Evolutionary conservation across 2,888 invertebrate species (phyloP).

Genomic region (Melinaea menophilus): DNA sequence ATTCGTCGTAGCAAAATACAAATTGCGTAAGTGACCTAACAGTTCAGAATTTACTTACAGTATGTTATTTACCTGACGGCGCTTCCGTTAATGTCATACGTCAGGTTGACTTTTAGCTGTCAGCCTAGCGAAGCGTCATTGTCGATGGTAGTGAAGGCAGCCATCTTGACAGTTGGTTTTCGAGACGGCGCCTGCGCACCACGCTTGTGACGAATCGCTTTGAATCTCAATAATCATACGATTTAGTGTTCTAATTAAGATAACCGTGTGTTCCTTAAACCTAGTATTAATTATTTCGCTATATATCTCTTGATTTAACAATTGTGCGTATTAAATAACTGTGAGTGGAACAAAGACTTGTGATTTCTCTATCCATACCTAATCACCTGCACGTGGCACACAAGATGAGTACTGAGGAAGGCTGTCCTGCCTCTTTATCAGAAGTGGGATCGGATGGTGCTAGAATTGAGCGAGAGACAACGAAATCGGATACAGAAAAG

Average conservation of each 20-base stretch:
- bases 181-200: slow-evolving; percentile 11
- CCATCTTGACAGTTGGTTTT: no score
- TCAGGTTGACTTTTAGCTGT: not conserved
- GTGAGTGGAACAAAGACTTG: not conserved
- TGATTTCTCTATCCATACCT: slow-evolving; percentile 2
- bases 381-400: not conserved
- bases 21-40: no score
- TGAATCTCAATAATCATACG: not conserved
- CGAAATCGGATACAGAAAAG: no score
- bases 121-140: slow-evolving; percentile 8
- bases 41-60: no score
- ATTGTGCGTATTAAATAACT: not conserved
- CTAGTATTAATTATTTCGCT: not conserved
- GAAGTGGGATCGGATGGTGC: no score
- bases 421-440: slow-evolving; percentile 9
- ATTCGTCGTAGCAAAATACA: no score
- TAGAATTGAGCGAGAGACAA: no score
- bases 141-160: slow-evolving; percentile 10
- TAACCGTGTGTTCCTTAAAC: not conserved
- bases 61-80: no score
- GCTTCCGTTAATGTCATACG: no score
- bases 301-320: not conserved
- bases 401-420: slow-evolving; percentile 9
- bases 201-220: slow-evolving; percentile 14
- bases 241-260: not conserved